Evolutionary conservation across 2,797 vertebrate species (phyloP).

Genomic region (Cynopterus sphinx): DNA sequence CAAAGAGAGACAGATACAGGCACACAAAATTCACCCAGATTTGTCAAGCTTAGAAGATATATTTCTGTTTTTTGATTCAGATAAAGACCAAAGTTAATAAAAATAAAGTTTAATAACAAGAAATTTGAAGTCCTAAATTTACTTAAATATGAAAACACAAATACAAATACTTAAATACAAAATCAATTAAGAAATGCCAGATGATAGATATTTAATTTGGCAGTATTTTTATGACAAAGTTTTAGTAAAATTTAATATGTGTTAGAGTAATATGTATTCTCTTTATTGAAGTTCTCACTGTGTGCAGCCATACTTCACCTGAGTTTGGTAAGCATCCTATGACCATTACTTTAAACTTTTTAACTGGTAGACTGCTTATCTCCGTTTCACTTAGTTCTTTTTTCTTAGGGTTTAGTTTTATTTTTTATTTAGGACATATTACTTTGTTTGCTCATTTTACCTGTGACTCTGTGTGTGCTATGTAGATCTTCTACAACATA

Average conservation of each 20-base stretch:
- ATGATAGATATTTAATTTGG: not conserved
- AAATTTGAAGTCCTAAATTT: not conserved
- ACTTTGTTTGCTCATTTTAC: not conserved
- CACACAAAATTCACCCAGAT: not conserved
- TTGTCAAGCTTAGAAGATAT: not conserved
- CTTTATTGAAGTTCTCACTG: not conserved
- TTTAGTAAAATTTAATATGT: not conserved
- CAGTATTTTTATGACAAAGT: slow-evolving; percentile 25
- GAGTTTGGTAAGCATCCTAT: not conserved
- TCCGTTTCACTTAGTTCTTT: not conserved
- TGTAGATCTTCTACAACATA: not conserved
- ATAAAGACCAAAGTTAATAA: not conserved
- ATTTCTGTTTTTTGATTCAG: not conserved
- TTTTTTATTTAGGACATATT: not conserved
- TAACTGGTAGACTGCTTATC: not conserved
- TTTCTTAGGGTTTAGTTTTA: not conserved
- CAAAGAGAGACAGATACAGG: not conserved
- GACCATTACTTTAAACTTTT: not conserved
- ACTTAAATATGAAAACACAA: not conserved
- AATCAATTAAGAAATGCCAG: not conserved
- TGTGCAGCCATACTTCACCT: not conserved
- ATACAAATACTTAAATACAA: not conserved
- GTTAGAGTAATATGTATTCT: not conserved
- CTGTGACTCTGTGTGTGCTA: not conserved
- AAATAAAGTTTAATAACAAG: not conserved